These are phyloP conservation scores for Mustela lutreola DNA, from an alignment of 2,113 vertebrate genomes.

Conservation along the genomic window DNA sequence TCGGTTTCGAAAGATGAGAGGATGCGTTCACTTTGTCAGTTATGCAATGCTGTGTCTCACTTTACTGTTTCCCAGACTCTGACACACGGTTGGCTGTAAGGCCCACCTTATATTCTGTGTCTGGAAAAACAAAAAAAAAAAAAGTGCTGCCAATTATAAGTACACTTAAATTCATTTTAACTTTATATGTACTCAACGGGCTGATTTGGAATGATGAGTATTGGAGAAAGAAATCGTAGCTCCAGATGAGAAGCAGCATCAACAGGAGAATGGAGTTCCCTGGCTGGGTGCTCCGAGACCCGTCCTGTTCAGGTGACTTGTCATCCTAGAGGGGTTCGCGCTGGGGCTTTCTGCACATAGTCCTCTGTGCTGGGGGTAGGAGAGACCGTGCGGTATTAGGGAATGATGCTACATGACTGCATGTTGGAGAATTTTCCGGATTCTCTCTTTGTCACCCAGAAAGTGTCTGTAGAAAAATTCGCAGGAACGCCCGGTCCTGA, in stretches of 20 bases:
- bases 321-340: rapidly evolving
- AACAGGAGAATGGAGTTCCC: background rate
- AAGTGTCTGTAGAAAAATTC: background rate
- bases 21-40: background rate
- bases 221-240: background rate
- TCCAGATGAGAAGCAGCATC: background rate
- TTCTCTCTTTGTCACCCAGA: background rate
- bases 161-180: background rate
- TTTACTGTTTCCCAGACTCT: background rate
- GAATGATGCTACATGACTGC: background rate
- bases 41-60: background rate
- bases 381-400: rapidly evolving
- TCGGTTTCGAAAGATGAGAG: background rate
- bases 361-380: background rate
- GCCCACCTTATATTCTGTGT: too few relatives aligned
- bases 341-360: rapidly evolving
- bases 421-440: background rate
- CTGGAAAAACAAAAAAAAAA: background rate
- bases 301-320: background rate
- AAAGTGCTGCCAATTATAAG: background rate
- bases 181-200: background rate
- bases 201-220: background rate
- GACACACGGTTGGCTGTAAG: background rate
- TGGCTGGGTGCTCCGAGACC: rapidly evolving
- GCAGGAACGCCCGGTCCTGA: background rate